Evolutionary conservation across 2,888 invertebrate genomes (phyloP).

Genomic region (Orchesellides sinensis): DNA sequence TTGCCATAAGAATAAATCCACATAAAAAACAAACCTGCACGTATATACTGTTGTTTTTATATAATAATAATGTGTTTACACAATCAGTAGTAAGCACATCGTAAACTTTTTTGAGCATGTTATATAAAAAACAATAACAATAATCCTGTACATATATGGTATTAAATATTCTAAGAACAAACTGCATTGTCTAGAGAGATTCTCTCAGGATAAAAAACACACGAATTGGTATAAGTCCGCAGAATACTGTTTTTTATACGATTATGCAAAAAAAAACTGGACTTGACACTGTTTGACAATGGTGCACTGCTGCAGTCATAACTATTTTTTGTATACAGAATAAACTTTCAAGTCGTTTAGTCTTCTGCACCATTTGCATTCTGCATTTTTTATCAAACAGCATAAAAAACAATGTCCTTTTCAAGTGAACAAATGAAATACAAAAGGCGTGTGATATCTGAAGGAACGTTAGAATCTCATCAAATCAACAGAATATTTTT

Average conservation of each 20-base stretch:
- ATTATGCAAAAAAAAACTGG: constrained; percentile 27
- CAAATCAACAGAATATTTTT: neutral
- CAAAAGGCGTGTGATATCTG: constrained; percentile 2
- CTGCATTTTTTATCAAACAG: neutral
- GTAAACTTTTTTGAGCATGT: neutral
- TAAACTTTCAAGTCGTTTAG: neutral
- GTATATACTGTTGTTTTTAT: neutral
- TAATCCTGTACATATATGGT: neutral
- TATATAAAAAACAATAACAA: neutral
- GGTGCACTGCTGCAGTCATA: neutral
- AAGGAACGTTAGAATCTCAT: constrained; percentile 4
- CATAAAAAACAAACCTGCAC: neutral
- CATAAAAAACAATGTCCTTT: neutral
- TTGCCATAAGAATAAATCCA: neutral
- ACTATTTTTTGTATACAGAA: neutral
- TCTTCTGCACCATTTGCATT: neutral
- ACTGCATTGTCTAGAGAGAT: too few species aligned
- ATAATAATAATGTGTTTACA: constrained; percentile 3
- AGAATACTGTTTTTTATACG: neutral
- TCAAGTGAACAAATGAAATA: neutral
- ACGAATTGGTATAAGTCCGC: neutral
- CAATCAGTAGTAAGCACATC: neutral
- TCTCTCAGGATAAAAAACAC: too few species aligned
- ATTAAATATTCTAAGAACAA: too few species aligned
- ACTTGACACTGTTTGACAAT: constrained; percentile 23